Conservation (phyloP, 2,797 vertebrate species). For the Ceryle rudis region DNA sequence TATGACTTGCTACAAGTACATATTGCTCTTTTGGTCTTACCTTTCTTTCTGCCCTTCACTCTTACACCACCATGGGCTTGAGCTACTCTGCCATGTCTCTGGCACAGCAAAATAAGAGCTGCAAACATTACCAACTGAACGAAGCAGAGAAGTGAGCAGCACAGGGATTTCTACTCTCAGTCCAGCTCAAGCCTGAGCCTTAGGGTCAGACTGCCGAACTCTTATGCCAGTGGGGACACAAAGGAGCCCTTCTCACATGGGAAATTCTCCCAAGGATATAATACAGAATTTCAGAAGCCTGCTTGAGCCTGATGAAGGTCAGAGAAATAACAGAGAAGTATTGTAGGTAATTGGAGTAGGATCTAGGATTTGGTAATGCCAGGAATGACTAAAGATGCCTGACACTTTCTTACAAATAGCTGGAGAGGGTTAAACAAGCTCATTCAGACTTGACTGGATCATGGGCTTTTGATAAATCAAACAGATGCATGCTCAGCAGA, state of each 20-base stretch:
- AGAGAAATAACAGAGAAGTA: not conserved
- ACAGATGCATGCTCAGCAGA: not conserved
- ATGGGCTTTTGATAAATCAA: not conserved
- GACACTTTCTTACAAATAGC: not conserved
- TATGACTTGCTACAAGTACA: not conserved
- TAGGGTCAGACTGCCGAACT: not conserved
- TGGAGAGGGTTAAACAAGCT: not conserved
- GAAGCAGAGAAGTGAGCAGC: not conserved
- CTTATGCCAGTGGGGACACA: not conserved
- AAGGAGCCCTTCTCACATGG: not conserved
- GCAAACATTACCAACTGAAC: not conserved
- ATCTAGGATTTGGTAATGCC: not conserved
- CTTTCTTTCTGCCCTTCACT: not conserved
- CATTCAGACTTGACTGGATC: not conserved
- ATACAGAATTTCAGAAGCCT: not conserved
- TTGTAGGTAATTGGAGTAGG: not conserved
- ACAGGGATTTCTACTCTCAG: not conserved
- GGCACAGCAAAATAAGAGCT: fast-evolving
- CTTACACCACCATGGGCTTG: not conserved
- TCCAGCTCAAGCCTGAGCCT: fast-evolving
- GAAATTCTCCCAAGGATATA: not conserved
- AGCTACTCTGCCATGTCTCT: not conserved
- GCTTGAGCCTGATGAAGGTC: not conserved
- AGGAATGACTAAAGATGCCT: not conserved
- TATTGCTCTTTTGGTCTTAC: not conserved